Evolutionary conservation across 2,113 vertebrate species (phyloP), one percentile per base, ranked within the genome.

Genomic region (Tupaia chinensis): DNA sequence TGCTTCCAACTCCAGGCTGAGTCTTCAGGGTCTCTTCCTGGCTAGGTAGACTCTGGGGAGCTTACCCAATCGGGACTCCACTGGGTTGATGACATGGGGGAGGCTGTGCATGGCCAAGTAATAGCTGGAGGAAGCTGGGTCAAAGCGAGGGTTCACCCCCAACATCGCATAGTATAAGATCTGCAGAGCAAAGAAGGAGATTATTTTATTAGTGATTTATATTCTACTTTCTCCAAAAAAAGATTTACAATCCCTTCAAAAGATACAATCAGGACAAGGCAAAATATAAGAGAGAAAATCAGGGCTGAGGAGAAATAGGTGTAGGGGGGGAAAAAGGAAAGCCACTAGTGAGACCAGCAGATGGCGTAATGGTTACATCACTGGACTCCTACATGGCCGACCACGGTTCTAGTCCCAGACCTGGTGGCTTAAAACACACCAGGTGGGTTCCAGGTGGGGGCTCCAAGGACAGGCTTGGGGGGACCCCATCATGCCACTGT

Each of bases 71-170:
- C 99, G 98, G 32, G 99, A 99, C 97, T 99, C 99, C 97, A 99
- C 99, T 0, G 99, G 99, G 98, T 99, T 99, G 98, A 99, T 99
- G 97, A 99, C 99, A 0, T 99, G 99, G 0, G 99, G 99, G 2
- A 99, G 99, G 97, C 99, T 99, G 97, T 99, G 99, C 17, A 99
- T 97, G 0, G 98, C 99, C 95, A 99, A 98, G 2, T 98, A 98
- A 97, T 99, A 99, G 77, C 99, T 99, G 27, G 98, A 98, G 25
- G 98, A 98, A 65, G 97, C 97, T 76, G 97, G 98, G 96, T 99
- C 99, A 91, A 99, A 99, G 90, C 99, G 99, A 0, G 99, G 99
- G 4, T 99, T 99, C 72, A 99, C 99, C 9, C 99, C 99, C 1
- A 99, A 98, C 77, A 99, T 95, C 0, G 99, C 99, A 0, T 99